Conservation (phyloP, 2,797 vertebrate species). For the Rhynchonycteris naso region DNA sequence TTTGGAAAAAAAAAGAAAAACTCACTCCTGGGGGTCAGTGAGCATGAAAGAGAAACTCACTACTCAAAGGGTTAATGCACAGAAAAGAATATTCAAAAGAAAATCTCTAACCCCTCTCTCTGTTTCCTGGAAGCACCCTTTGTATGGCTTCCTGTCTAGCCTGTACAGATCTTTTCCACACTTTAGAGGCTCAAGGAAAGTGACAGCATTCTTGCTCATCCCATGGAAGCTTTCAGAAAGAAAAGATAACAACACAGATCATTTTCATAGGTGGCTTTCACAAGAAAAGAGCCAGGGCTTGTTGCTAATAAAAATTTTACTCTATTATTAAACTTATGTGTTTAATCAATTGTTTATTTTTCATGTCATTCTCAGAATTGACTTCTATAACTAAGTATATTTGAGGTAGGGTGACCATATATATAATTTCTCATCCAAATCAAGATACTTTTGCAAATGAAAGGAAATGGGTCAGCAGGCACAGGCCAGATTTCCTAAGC, state of each 20-base stretch:
- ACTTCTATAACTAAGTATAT: not conserved
- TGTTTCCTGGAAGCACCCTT: not conserved
- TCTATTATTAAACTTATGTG: not conserved
- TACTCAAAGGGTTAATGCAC: not conserved
- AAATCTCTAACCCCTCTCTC: not conserved
- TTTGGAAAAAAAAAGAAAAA: too few species aligned
- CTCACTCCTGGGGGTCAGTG: too few species aligned
- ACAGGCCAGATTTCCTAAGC: not conserved
- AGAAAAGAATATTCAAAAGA: not conserved
- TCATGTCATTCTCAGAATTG: not conserved
- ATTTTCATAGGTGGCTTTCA: not conserved
- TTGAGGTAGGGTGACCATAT: not conserved
- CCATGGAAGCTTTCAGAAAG: not conserved
- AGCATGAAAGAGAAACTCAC: too few species aligned
- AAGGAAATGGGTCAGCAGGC: not conserved
- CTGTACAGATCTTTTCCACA: not conserved
- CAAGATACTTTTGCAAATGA: not conserved
- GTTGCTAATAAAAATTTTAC: not conserved
- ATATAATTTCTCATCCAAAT: not conserved
- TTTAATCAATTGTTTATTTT: constrained; percentile 3
- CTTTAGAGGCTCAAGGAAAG: not conserved
- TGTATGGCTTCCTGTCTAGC: not conserved
- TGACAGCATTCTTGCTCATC: not conserved
- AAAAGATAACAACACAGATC: not conserved
- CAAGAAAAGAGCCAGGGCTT: not conserved